Evolutionary conservation across 2,888 invertebrate genomes (phyloP), one percentile per base, ranked within the genome.

Genomic region (Heliconius charithonia): DNA sequence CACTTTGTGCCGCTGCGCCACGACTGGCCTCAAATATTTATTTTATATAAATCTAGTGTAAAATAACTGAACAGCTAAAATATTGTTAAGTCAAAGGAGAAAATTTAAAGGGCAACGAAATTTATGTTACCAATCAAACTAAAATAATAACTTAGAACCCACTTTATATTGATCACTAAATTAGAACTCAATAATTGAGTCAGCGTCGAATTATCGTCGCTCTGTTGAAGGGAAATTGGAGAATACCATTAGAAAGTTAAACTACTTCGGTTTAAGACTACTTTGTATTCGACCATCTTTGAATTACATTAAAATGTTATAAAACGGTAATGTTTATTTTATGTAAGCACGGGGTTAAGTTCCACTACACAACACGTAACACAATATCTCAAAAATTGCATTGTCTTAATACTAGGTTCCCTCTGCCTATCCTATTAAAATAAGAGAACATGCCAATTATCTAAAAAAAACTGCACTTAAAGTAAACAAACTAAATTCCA

Each of bases 81-180:
- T 67, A 56, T 16, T 51, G 65, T n/a, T 27, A 70, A 77, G 32
- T 72, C 41, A 70, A 59, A 70, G 19, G 16, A 22, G n/a, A 69
- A 25, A 16, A 41, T 37, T 45, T 45, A 41, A n/a, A 37, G 16
- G 66, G 29, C 74, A 67, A 67, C 62, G 45, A 67, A 51, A 45
- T 79, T 79, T 74, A 62, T 70, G 25, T 63, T 76, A 29, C 62
- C 51, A 79, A 76, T 79, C 73, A 73, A 37, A 73, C 67, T 29
- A 27, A 13, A 63, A 63, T 56, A 75, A 66, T 79, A 76, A 79
- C 72, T 79, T 76, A 59, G 29, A 78, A 75, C 70, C 70, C 67
- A 45, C 27, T 63, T 27, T 63, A 41, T 56, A 41, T 69, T 45
- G 76, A 62, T 41, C 41, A 76, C 22, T 62, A 62, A 69, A 76